phyloP scores from a whole-genome alignment of 2,113 vertebrate species.

The Crotalus horridus region DNA sequence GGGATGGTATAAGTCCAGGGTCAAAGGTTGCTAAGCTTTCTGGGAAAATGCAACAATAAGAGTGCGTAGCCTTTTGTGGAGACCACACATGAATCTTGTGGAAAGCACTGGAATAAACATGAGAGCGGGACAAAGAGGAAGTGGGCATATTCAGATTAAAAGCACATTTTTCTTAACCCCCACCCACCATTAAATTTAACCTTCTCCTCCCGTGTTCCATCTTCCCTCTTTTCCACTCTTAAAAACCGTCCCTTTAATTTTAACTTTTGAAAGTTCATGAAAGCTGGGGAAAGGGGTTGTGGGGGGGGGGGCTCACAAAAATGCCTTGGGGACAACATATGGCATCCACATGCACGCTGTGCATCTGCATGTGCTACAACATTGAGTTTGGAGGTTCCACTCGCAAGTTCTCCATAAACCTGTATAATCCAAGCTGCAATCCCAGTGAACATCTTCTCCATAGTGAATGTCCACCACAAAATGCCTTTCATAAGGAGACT shows the following conservation, averaged over 20 bases:
- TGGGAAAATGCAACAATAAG: not conserved
- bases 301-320: not conserved
- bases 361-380: not conserved
- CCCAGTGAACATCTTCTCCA: not conserved
- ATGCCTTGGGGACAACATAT: not conserved
- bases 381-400: not conserved
- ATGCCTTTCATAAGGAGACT: not conserved
- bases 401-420: not conserved
- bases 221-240: not conserved
- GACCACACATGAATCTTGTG: not conserved
- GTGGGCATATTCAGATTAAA: not conserved
- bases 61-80: not conserved
- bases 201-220: not conserved
- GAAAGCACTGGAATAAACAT: not conserved
- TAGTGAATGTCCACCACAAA: not conserved
- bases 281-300: not conserved
- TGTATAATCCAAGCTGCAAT: not conserved
- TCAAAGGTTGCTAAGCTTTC: not conserved
- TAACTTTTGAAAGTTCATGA: not conserved
- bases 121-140: not conserved
- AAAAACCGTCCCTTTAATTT: not conserved
- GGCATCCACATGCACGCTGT: not conserved
- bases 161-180: not conserved
- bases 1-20: not conserved
- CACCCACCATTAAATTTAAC: not conserved